Percentiles rank a stretch among this genome's conserved stretches.
phyloP scores from a whole-genome alignment of 2,888 invertebrate species.

The Keiferia lycopersicella region DNA sequence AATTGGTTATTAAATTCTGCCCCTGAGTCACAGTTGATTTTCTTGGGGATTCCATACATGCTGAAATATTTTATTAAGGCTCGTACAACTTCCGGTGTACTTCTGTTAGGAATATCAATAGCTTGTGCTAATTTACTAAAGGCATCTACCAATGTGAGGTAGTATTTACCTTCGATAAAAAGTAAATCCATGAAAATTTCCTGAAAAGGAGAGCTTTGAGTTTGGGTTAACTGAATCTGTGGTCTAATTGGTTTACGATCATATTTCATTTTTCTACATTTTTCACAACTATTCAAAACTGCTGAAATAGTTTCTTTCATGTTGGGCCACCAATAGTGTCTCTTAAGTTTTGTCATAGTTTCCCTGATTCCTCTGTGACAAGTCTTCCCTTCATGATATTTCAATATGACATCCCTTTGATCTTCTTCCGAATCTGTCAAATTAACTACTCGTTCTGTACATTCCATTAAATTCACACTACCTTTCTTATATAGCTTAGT shows the following conservation, averaged over 20 bases:
- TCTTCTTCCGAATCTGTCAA: slow-evolving; percentile 22
- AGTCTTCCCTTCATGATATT: slow-evolving; percentile 29
- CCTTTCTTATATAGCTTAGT: slow-evolving; percentile 24
- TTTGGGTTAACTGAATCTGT: too few relatives aligned
- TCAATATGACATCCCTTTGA: slow-evolving; percentile 21
- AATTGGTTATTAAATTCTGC: too few relatives aligned
- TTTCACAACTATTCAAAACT: slow-evolving; percentile 22
- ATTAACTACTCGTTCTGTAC: slow-evolving; percentile 22
- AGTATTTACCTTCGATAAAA: slow-evolving; percentile 30
- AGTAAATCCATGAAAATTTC: slow-evolving; percentile 40
- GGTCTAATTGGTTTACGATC: too few relatives aligned
- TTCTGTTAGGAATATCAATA: slow-evolving; percentile 33
- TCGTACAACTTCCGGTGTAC: slow-evolving; percentile 38
- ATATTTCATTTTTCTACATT: too few relatives aligned
- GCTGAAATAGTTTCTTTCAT: slow-evolving; percentile 30
- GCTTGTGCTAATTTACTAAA: slow-evolving; percentile 43
- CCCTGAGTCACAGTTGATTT: too few relatives aligned
- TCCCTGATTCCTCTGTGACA: slow-evolving; percentile 33
- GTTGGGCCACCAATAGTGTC: slow-evolving; percentile 31
- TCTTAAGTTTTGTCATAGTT: slow-evolving; percentile 26
- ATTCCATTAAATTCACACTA: slow-evolving; percentile 18
- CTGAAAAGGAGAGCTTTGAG: slow-evolving; percentile 34
- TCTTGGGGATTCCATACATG: too few relatives aligned
- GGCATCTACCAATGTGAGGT: slow-evolving; percentile 36
- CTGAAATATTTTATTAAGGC: slow-evolving; percentile 25